These are phyloP conservation scores for Pelagia noctiluca DNA, from an alignment of 30 jellyfish, hydroid and myxozoan genomes.

Conservation along the genomic window DNA sequence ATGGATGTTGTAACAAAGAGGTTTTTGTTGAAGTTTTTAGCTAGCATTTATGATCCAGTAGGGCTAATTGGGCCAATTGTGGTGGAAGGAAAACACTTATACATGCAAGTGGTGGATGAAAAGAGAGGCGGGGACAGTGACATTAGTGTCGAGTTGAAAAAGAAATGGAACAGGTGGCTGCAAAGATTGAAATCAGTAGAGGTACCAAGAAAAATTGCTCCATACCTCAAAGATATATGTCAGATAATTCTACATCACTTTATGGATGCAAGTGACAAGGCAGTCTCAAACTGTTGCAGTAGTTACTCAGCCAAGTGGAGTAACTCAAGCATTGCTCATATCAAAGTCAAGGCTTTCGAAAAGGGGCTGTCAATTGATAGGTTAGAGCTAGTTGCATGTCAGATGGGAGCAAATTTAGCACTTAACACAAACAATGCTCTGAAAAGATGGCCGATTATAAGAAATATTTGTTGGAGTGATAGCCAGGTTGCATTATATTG, in stretches of 20 bases:
- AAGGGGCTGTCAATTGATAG: slow-evolving; percentile 20
- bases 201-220: slow-evolving; percentile 41
- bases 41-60: slow-evolving; percentile 29
- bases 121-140: slow-evolving; percentile 19
- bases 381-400: slow-evolving; percentile 36
- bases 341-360: slow-evolving; percentile 38
- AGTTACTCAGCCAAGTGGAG: slow-evolving; percentile 48
- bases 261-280: slow-evolving; percentile 61
- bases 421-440: slow-evolving; percentile 21
- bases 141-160: slow-evolving; percentile 14
- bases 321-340: slow-evolving; percentile 24
- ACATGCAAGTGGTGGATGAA: slow-evolving; percentile 22
- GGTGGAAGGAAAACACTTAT: slow-evolving; percentile 26
- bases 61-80: slow-evolving; percentile 31
- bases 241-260: slow-evolving; percentile 27
- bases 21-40: slow-evolving; percentile 15
- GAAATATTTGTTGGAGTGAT: slow-evolving; percentile 10
- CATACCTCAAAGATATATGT: slow-evolving; percentile 28
- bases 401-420: slow-evolving; percentile 57
- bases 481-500: slow-evolving; percentile 37
- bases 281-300: slow-evolving; percentile 47
- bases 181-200: neutral
- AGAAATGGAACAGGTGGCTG: slow-evolving; percentile 35
- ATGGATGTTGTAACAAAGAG: slow-evolving; percentile 15
- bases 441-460: slow-evolving; percentile 21